Conservation (phyloP, 1,140 invertebrate genomes). For the Cyphomyrmex costatus region DNA sequence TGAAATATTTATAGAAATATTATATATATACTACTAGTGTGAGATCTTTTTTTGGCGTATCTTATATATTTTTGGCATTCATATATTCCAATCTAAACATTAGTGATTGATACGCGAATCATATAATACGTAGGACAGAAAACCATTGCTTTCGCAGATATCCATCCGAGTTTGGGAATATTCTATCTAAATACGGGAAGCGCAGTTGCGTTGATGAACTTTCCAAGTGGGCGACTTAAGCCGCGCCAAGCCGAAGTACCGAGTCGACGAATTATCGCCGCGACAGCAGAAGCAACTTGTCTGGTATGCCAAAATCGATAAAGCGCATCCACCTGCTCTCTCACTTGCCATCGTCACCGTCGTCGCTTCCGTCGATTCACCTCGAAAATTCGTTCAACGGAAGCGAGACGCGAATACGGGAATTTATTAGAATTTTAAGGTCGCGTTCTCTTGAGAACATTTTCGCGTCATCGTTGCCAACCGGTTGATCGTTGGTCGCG, state of each 20-base stretch:
- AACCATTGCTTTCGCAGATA: background rate
- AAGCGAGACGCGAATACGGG: slow-evolving; percentile 14
- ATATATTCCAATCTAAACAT: background rate
- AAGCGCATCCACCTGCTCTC: slow-evolving; percentile 61
- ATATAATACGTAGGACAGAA: background rate
- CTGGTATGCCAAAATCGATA: slow-evolving; percentile 73
- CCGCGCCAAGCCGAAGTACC: slow-evolving; percentile 59
- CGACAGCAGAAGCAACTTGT: slow-evolving; percentile 75
- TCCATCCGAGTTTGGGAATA: slow-evolving; percentile 29
- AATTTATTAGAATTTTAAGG: slow-evolving; percentile 45
- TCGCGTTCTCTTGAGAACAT: background rate
- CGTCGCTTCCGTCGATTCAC: background rate
- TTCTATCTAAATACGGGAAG: slow-evolving; percentile 38
- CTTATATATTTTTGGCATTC: no score
- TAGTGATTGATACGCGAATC: background rate
- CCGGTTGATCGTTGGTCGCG: slow-evolving; percentile 21
- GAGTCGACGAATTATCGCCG: slow-evolving; percentile 72
- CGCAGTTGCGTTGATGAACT: slow-evolving; percentile 67
- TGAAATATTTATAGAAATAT: no score
- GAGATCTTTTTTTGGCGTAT: no score
- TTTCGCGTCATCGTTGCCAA: background rate
- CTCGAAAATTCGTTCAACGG: slow-evolving; percentile 44
- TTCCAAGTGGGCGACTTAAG: slow-evolving; percentile 73
- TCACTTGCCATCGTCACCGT: slow-evolving; percentile 23
- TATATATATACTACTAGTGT: no score